A percentile compares a stretch with the other conserved stretches of the same genome.
Evolutionary conservation across 2,113 vertebrate species (phyloP).

Genomic region (Natator depressus): DNA sequence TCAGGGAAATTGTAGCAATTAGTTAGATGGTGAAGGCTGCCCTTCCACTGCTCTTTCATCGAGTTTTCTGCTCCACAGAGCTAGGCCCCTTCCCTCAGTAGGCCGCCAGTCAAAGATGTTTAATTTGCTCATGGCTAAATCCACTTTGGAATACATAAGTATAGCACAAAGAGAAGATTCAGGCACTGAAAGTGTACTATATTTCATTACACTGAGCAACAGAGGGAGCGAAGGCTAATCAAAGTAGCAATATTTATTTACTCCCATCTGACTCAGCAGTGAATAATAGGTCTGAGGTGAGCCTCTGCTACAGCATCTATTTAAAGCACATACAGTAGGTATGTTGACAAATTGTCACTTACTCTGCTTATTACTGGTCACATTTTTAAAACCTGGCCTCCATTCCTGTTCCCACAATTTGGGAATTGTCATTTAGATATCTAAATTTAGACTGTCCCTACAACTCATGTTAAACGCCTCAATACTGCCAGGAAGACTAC

Average conservation of each 20-base stretch:
- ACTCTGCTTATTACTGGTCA: neutral
- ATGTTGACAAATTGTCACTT: neutral
- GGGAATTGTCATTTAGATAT: neutral
- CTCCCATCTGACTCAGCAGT: neutral
- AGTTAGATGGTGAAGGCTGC: neutral
- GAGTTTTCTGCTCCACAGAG: neutral
- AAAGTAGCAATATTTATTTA: neutral
- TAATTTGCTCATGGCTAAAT: neutral
- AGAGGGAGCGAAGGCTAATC: neutral
- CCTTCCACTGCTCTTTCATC: neutral
- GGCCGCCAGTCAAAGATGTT: neutral
- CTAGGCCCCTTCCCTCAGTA: neutral
- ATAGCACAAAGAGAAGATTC: neutral
- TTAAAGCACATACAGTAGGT: neutral
- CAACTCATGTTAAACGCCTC: neutral
- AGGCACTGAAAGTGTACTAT: neutral
- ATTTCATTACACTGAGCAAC: neutral
- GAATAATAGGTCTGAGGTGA: neutral
- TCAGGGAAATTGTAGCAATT: neutral
- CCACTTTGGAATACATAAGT: neutral
- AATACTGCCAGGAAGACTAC: neutral
- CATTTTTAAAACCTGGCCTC: neutral
- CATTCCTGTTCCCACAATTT: neutral
- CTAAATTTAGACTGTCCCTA: neutral
- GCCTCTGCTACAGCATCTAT: neutral